Evolutionary conservation across 2,888 invertebrate species (phyloP).

Genomic region (Troilus luridus): DNA sequence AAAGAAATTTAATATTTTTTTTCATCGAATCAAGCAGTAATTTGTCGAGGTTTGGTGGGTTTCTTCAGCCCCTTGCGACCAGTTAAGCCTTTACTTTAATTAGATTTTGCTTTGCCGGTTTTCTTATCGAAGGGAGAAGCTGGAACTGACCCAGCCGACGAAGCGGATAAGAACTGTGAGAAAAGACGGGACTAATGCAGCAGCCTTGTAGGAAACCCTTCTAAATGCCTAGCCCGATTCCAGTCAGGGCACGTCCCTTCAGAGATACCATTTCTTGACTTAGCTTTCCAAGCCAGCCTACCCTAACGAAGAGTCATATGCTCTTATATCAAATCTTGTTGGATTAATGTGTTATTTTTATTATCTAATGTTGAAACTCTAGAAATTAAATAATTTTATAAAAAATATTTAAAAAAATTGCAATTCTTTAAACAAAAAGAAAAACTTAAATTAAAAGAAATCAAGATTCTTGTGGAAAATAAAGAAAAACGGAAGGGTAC

Average conservation of each 20-base stretch:
- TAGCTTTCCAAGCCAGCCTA: neutral
- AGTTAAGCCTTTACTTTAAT: conserved; percentile 22
- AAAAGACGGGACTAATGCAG: conserved; percentile 35
- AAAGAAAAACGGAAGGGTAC: too few species aligned
- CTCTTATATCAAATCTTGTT: neutral
- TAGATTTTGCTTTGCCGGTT: conserved; percentile 12
- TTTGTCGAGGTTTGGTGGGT: neutral
- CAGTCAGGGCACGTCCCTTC: conserved; percentile 5
- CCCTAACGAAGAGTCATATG: neutral
- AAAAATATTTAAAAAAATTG: too few species aligned
- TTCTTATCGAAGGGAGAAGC: conserved; percentile 9
- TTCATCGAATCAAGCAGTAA: neutral
- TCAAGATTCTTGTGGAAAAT: too few species aligned
- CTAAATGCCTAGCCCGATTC: neutral
- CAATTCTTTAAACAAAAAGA: too few species aligned
- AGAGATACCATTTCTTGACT: conserved; percentile 26
- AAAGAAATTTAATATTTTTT: neutral
- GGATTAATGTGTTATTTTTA: neutral
- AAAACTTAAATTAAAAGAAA: too few species aligned
- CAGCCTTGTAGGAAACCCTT: neutral
- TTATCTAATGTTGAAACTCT: neutral
- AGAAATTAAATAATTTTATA: neutral
- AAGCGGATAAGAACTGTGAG: conserved; percentile 47
- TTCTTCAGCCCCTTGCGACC: neutral
- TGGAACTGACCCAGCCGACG: conserved; percentile 41